Conservation (phyloP, 2,113 vertebrate genomes). For the Ictidomys tridecemlineatus region DNA sequence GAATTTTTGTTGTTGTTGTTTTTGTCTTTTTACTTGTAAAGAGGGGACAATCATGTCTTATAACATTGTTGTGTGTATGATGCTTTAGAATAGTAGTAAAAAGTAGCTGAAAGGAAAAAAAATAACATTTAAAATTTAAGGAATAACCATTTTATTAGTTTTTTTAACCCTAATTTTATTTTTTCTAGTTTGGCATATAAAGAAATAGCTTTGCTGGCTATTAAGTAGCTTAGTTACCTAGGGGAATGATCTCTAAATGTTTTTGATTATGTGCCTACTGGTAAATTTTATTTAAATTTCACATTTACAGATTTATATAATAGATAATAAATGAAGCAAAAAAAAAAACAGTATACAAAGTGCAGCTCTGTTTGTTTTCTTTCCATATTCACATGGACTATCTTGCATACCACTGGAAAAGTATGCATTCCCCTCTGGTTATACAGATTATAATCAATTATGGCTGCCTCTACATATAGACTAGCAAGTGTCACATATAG, state of each 20-base stretch:
- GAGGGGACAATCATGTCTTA: not conserved
- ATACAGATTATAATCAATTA: constrained; percentile 21
- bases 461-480: not conserved
- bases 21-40: not conserved
- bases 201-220: not conserved
- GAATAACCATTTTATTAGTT: not conserved
- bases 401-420: not conserved
- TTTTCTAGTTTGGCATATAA: constrained; percentile 23
- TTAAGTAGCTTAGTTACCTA: constrained; percentile 25
- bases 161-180: not conserved
- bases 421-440: not conserved
- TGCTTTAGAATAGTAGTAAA: not conserved
- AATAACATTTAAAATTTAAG: not conserved
- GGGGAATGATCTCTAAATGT: not conserved
- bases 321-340: not conserved
- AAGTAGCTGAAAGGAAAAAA: not conserved
- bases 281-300: constrained; percentile 44
- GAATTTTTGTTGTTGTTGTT: not conserved
- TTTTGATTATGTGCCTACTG: not conserved
- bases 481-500: not conserved
- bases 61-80: not conserved
- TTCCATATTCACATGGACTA: not conserved
- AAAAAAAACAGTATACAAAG: not conserved
- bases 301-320: not conserved
- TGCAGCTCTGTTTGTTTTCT: not conserved